phyloP scores from a whole-genome alignment of 1,140 invertebrate species.

The Scylla paramamosain region DNA sequence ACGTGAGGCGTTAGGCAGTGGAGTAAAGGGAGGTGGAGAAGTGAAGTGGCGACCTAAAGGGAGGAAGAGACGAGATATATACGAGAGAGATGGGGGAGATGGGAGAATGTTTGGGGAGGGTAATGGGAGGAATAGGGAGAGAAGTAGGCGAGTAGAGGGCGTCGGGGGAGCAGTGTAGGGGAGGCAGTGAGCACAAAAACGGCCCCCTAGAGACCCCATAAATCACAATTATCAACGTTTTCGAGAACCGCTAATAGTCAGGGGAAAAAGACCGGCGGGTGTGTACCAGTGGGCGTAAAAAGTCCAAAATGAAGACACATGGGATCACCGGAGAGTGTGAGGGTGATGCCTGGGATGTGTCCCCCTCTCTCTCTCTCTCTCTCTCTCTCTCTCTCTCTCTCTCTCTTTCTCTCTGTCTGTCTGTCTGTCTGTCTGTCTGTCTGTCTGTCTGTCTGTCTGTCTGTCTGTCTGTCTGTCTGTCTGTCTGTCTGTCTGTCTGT shows the following conservation, averaged over 20 bases:
- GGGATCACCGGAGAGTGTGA: background rate
- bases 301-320: background rate
- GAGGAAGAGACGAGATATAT: too few relatives aligned
- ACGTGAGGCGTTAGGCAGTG: too few relatives aligned
- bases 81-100: too few relatives aligned
- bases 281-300: background rate
- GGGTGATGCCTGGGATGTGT: background rate
- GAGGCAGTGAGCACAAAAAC: background rate
- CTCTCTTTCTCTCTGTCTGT: background rate
- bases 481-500: background rate
- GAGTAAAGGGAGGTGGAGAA: too few relatives aligned
- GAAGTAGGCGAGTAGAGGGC: background rate
- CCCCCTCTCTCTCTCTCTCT: background rate
- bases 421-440: background rate
- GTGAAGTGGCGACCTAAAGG: too few relatives aligned
- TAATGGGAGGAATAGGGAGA: background rate
- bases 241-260: background rate
- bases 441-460: background rate
- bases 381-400: slow-evolving; percentile 20
- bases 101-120: too few relatives aligned
- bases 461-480: background rate
- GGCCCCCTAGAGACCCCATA: background rate
- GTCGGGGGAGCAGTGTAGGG: background rate
- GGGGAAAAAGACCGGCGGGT: background rate
- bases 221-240: slow-evolving; percentile 15